phyloP scores from a whole-genome alignment of 2,113 vertebrate genomes.

The Cygnus buccinator region DNA sequence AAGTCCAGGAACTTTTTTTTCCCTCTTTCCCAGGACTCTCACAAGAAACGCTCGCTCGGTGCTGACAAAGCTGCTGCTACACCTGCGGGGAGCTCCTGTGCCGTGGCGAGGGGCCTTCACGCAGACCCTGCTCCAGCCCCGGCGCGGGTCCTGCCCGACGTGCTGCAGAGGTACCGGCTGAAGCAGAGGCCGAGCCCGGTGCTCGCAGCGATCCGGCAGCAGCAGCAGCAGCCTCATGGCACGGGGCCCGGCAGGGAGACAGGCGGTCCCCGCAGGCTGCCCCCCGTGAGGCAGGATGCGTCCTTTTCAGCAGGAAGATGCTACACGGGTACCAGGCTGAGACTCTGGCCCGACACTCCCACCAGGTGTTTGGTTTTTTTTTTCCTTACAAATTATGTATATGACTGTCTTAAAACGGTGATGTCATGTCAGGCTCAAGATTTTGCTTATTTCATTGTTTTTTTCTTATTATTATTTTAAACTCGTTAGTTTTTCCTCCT shows the following conservation, averaged over 20 bases:
- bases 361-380: neutral
- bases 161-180: no score
- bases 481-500: neutral
- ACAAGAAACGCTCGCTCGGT: fast-evolving
- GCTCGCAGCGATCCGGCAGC: neutral
- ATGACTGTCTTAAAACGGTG: neutral
- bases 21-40: neutral
- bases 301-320: neutral
- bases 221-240: no score
- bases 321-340: neutral
- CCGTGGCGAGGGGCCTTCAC: fast-evolving
- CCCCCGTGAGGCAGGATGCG: neutral
- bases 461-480: neutral
- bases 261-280: no score
- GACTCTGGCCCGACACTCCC: neutral
- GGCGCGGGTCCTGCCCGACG: fast-evolving
- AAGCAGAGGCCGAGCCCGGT: neutral
- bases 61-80: neutral
- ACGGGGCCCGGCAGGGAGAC: neutral
- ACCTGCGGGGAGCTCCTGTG: neutral
- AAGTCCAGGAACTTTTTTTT: neutral
- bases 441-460: conserved; percentile 25
- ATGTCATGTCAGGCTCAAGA: neutral
- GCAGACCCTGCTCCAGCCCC: neutral
- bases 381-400: fast-evolving